Evolutionary conservation across 2,113 vertebrate genomes (phyloP).

Genomic region (Ophiodon elongatus): DNA sequence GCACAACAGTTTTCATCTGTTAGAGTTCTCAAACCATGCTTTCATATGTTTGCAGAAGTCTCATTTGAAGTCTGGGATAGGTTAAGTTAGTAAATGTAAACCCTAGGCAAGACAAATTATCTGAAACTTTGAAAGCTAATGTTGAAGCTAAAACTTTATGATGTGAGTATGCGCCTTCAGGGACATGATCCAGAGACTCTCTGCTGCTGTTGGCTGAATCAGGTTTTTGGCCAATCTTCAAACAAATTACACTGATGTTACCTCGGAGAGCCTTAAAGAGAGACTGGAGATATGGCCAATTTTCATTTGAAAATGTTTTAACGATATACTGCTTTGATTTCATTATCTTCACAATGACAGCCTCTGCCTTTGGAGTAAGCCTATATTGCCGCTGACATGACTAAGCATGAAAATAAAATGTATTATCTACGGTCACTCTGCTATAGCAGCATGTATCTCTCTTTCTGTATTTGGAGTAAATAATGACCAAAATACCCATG

Average conservation of each 20-base stretch:
- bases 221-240: slow-evolving; percentile 52
- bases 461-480: slow-evolving; percentile 63
- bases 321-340: slow-evolving; percentile 47
- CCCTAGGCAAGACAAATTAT: not conserved
- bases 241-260: slow-evolving; percentile 47
- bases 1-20: slow-evolving; percentile 8
- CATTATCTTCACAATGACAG: slow-evolving; percentile 55
- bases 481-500: slow-evolving; percentile 66
- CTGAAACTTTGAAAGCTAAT: not conserved
- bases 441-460: slow-evolving; percentile 55
- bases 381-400: slow-evolving; percentile 40
- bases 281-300: slow-evolving; percentile 32
- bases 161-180: slow-evolving; percentile 6
- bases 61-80: not conserved
- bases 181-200: slow-evolving; percentile 43
- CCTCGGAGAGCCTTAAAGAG: slow-evolving; percentile 36
- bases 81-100: not conserved
- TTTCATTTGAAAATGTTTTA: slow-evolving; percentile 57
- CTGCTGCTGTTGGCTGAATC: slow-evolving; percentile 46
- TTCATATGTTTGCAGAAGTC: not conserved
- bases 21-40: not conserved
- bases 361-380: slow-evolving; percentile 7
- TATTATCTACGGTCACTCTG: slow-evolving; percentile 58
- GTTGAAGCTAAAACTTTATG: slow-evolving; percentile 3
- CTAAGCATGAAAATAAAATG: slow-evolving; percentile 61